phyloP scores from a whole-genome alignment of 2,797 vertebrate species.

The Sciurus vulgaris region DNA sequence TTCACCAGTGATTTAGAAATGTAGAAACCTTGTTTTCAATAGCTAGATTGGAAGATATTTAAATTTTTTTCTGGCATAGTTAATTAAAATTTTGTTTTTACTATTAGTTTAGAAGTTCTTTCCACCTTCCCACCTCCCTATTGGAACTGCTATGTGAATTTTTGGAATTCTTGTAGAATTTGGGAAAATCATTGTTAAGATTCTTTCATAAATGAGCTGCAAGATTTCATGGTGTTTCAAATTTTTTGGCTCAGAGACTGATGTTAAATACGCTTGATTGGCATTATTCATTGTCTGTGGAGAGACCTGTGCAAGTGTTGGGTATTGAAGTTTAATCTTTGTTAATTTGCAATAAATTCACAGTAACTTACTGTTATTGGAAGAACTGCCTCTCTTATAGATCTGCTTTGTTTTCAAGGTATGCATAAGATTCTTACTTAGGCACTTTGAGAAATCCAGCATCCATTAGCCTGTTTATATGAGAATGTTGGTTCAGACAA shows the following conservation, averaged over 20 bases:
- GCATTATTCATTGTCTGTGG: not conserved
- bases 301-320: not conserved
- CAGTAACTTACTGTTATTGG: not conserved
- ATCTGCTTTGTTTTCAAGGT: constrained; percentile 14
- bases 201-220: not conserved
- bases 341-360: constrained; percentile 12
- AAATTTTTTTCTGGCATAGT: not conserved
- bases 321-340: not conserved
- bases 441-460: not conserved
- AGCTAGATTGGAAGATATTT: not conserved
- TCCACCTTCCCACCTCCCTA: not conserved
- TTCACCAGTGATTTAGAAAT: constrained; percentile 32
- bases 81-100: constrained; percentile 45
- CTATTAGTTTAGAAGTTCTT: constrained; percentile 22
- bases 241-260: not conserved
- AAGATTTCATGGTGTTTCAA: constrained; percentile 24
- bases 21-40: constrained; percentile 25
- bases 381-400: not conserved
- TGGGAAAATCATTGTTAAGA: not conserved
- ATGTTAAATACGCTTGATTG: not conserved
- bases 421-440: not conserved
- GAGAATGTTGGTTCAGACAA: not conserved
- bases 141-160: not conserved
- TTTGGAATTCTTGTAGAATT: constrained; percentile 34
- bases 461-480: not conserved